Evolutionary conservation across 2,888 invertebrate genomes (phyloP), one percentile per base, ranked within the genome.

Genomic region (Acholoe squamosa): DNA sequence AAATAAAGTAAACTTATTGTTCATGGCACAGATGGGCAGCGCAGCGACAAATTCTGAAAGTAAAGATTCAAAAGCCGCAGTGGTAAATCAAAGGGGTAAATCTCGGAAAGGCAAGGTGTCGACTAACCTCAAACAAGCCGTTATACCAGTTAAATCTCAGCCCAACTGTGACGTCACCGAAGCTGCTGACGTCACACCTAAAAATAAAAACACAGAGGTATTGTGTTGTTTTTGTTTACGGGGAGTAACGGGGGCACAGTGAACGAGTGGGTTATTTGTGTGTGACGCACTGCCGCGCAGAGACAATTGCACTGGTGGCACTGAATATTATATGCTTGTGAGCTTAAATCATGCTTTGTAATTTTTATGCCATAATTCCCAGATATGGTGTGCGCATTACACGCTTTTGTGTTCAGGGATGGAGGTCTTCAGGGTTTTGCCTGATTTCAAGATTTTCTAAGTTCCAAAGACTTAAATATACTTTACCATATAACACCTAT

Each of bases 131-230:
- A 19, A n/a, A 19, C 61, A 61, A n/a, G 61, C 22, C 1, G 14
- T n/a, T 7, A 7, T 19, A 14, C 61, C 5, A 19, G 19, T n/a
- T 61, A 61, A 61, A 61, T n/a, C 22, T 19, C 61, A n/a, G 19
- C 19, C 61, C 61, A 61, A 19, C n/a, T n/a, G 61, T n/a, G n/a
- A 61, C 61, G 61, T n/a, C 61, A 43, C 43, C 3, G 43, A 43
- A 43, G 61, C 5, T n/a, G n/a, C 5, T 61, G 61, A 61, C 61
- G 61, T 61, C 61, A 61, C 61, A 19, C 19, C 61, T 19, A n/a
- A n/a, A 61, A n/a, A 61, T 3, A n/a, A 19, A 61, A n/a, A 61
- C 61, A n/a, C 61, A n/a, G 61, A 61, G 61, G 61, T 61, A 61
- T 7, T 3, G 61, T 19, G 22, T 61, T 61, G 61, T 61, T 19